Evolutionary conservation across 64 coral and sea anemone genomes (phyloP), one percentile per base, ranked within the genome.

Genomic region (Montipora efflorescens): DNA sequence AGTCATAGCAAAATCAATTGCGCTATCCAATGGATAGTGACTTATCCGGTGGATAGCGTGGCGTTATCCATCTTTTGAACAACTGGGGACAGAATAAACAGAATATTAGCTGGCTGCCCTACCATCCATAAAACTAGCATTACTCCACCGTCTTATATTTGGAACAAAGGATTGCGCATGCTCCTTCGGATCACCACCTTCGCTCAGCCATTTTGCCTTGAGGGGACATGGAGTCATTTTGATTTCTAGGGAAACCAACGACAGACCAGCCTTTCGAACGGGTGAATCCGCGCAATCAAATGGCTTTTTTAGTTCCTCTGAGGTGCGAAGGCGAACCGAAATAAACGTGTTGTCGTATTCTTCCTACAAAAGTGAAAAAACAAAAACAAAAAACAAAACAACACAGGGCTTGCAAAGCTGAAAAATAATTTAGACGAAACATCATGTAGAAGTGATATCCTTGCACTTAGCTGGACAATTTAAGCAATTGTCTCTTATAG

Each of bases 201-300:
- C 64, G 55, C 47, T 91, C 23, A 88, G 58, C 94, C 94, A 95
- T 81, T 92, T 95, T 19, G 87, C 83, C n/a, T 66, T 57, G 43
- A 80, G 79, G 19, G 89, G 77, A 15, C 94, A 95, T 22, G 49
- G 90, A 19, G 76, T 74, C 14, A 92, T 16, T 45, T 95, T 91
- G 5, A 83, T 92, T 82, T 91, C 90, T 77, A 95, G 81, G 50
- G 94, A 95, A 92, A 95, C 83, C 28, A 95, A 61, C 4, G 80
- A 71, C 28, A 95, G 83, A 51, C 94, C 90, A 74, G 82, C 90
- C 48, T 92, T 91, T 1, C 75, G 55, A 75, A 95, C 90, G 55
- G 94, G 67, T 1, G 89, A 92, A n/a, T 92, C 76, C 23, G 47
- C 28, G 6, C 43, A 52, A 14, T 88, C 16, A 67, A 95, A 95